Conservation (phyloP, 2,888 invertebrate genomes). For the Troides helena region DNA sequence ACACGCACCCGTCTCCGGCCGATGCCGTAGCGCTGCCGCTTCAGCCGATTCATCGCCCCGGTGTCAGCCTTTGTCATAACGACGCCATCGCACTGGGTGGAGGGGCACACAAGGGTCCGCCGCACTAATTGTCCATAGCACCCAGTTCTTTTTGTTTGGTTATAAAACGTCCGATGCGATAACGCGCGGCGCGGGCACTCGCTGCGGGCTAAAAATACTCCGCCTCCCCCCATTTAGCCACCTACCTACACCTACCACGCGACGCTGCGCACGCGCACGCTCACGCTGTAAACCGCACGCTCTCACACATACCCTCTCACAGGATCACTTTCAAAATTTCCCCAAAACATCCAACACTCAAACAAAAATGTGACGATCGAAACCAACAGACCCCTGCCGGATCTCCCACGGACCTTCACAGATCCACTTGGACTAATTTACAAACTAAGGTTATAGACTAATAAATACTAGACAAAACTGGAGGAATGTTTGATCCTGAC, state of each 20-base stretch:
- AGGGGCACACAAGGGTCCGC: constrained; percentile 32
- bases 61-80: constrained; percentile 70
- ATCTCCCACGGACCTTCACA: too few relatives aligned
- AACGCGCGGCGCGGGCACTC: constrained; percentile 51
- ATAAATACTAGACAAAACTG: too few relatives aligned
- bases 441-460: too few relatives aligned
- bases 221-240: background rate
- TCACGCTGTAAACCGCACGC: too few relatives aligned
- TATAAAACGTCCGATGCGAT: constrained; percentile 38
- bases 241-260: constrained; percentile 33
- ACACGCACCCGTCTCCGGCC: constrained; percentile 56
- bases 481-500: too few relatives aligned
- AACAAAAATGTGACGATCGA: too few relatives aligned
- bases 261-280: constrained; percentile 18
- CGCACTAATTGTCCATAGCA: constrained; percentile 38
- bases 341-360: too few relatives aligned
- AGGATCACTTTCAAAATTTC: too few relatives aligned
- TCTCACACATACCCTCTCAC: too few relatives aligned
- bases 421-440: too few relatives aligned
- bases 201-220: constrained; percentile 71
- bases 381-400: too few relatives aligned
- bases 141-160: constrained; percentile 40
- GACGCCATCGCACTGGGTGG: constrained; percentile 51
- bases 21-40: constrained; percentile 58
- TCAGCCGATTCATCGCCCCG: constrained; percentile 61